A percentile compares a stretch with the other conserved stretches of the same genome.
Evolutionary conservation across 2,888 invertebrate genomes (phyloP).

Genomic region (Rhorus exstirpatorius): DNA sequence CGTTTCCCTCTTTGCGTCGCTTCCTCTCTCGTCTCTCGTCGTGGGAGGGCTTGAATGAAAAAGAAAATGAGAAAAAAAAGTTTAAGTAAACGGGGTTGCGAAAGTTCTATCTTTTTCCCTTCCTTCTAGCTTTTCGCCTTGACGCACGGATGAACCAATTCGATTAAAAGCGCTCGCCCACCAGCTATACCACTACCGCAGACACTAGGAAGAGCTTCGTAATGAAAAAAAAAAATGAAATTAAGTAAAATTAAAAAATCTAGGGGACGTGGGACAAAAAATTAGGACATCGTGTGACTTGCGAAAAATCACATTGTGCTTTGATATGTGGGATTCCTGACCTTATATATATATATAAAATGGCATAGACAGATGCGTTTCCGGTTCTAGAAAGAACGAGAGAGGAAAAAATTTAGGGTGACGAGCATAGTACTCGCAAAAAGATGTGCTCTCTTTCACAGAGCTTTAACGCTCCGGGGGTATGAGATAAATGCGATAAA

Average conservation of each 20-base stretch:
- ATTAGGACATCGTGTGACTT: constrained; percentile 22
- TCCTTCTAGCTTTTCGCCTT: constrained; percentile 67
- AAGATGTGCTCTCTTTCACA: constrained; percentile 42
- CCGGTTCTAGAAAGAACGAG: neutral
- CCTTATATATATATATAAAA: constrained; percentile 1
- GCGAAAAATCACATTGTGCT: constrained; percentile 51
- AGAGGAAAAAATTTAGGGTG: neutral
- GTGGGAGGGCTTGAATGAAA: constrained; percentile 37
- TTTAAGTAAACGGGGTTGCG: constrained; percentile 35
- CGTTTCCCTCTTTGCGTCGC: constrained; percentile 25
- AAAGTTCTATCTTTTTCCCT: constrained; percentile 41
- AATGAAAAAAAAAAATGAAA: constrained; percentile 13
- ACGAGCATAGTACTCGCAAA: constrained; percentile 13
- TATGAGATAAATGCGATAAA: constrained; percentile 51
- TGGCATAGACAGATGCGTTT: constrained; percentile 1
- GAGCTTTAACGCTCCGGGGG: constrained; percentile 18
- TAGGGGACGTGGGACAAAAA: constrained; percentile 1
- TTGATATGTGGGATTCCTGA: constrained; percentile 40
- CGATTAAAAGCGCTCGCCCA: constrained; percentile 59
- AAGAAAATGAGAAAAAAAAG: constrained; percentile 20
- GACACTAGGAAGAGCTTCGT: constrained; percentile 39
- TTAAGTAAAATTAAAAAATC: no score
- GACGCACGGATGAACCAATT: constrained; percentile 70
- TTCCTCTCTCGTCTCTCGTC: constrained; percentile 28
- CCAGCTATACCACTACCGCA: constrained; percentile 19